Conservation (phyloP, 2,888 invertebrate genomes). For the Synergus itoensis region DNA sequence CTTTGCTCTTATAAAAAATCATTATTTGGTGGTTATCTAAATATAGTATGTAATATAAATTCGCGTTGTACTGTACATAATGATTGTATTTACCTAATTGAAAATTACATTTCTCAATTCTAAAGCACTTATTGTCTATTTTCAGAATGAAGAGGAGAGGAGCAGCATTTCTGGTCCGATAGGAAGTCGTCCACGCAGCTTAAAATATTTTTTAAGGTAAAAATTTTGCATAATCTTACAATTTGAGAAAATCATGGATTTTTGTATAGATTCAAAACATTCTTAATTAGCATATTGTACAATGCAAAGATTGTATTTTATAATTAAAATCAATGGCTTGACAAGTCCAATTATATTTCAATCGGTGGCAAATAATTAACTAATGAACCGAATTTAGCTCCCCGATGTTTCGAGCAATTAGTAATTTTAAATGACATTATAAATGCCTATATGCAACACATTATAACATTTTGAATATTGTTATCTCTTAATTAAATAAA, state of each 20-base stretch:
- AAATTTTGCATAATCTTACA: conserved; percentile 75
- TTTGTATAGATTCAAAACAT: conserved; percentile 46
- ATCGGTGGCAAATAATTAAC: background rate
- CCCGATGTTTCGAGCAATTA: conserved; percentile 45
- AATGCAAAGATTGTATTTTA: conserved; percentile 18
- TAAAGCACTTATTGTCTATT: conserved; percentile 70
- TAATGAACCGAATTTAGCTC: conserved; percentile 28
- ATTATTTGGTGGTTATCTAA: background rate
- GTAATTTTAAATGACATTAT: background rate
- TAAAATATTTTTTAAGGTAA: conserved; percentile 76
- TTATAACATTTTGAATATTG: conserved; percentile 71
- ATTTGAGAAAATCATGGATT: conserved; percentile 50
- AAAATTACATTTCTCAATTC: conserved; percentile 15
- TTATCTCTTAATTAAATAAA: conserved; percentile 68
- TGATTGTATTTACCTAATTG: background rate
- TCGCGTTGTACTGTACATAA: background rate
- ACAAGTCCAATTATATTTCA: background rate
- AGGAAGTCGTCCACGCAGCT: conserved; percentile 67
- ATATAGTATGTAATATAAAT: background rate
- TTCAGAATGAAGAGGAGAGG: conserved; percentile 68
- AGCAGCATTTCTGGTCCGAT: conserved; percentile 57
- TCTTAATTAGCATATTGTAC: background rate
- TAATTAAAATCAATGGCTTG: background rate
- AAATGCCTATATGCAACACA: conserved; percentile 62
- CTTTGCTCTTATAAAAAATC: background rate